phyloP scores from a whole-genome alignment of 2,113 vertebrate species.

The Tringa solitaria region DNA sequence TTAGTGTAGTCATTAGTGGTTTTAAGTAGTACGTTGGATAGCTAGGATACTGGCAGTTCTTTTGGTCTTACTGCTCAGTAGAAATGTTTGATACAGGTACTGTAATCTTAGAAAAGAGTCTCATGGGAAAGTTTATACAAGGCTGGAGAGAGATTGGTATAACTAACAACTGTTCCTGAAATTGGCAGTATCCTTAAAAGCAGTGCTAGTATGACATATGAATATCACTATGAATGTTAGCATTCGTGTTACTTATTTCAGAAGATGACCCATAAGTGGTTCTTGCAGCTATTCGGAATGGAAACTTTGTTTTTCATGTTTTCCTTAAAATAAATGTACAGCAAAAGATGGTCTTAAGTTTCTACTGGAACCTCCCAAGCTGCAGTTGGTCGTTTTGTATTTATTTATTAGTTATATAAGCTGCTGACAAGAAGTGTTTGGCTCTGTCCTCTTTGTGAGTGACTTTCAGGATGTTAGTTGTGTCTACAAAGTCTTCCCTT shows the following conservation, averaged over 20 bases:
- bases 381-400: neutral
- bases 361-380: neutral
- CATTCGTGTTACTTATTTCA: rapidly evolving
- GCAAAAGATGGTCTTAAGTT: neutral
- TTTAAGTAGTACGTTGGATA: neutral
- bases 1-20: neutral
- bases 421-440: neutral
- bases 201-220: neutral
- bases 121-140: neutral
- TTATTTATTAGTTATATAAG: neutral
- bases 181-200: neutral
- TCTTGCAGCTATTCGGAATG: neutral
- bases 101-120: neutral
- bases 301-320: neutral
- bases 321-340: neutral
- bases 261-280: neutral
- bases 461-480: neutral
- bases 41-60: neutral
- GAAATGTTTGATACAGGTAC: neutral
- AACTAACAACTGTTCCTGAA: neutral
- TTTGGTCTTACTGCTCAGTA: neutral
- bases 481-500: neutral
- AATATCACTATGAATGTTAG: rapidly evolving
- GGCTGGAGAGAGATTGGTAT: neutral
- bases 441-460: neutral